These are phyloP conservation scores for Athalia circularis DNA, from an alignment of 2,888 invertebrate genomes.

Conservation along the genomic window DNA sequence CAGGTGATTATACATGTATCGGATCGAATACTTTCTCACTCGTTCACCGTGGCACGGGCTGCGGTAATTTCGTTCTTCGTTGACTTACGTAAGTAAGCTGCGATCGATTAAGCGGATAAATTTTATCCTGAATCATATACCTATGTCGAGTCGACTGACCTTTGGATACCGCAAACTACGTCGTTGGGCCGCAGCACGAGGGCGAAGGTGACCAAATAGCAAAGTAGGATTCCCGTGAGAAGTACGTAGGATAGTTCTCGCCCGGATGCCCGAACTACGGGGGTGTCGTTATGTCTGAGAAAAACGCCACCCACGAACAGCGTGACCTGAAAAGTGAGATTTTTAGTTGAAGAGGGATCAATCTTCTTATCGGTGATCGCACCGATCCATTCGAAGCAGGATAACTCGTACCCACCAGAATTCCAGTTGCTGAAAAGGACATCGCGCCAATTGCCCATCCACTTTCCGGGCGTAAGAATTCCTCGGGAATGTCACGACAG, in stretches of 20 bases:
- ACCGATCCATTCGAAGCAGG: constrained; percentile 74
- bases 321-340: constrained; percentile 74
- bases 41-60: no score
- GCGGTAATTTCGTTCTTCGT: no score
- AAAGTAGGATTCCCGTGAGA: constrained; percentile 91
- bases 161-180: constrained; percentile 92
- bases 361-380: no score
- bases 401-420: constrained; percentile 78
- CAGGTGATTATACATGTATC: no score
- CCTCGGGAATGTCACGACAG: constrained; percentile 88
- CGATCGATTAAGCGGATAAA: no score
- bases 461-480: constrained; percentile 87
- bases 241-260: constrained; percentile 93
- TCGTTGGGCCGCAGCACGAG: constrained; percentile 91
- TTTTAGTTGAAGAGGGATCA: constrained; percentile 73
- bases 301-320: constrained; percentile 87
- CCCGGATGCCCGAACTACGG: constrained; percentile 97
- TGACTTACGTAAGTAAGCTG: no score
- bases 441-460: constrained; percentile 96
- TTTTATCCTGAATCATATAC: neutral
- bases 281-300: constrained; percentile 91
- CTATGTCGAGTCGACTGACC: constrained; percentile 75
- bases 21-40: no score
- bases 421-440: constrained; percentile 91
- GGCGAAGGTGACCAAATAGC: constrained; percentile 94